A percentile compares a stretch with the other conserved stretches of the same genome.
These are phyloP conservation scores for Xanthia togata DNA, from an alignment of 2,888 invertebrate genomes.

Conservation along the genomic window DNA sequence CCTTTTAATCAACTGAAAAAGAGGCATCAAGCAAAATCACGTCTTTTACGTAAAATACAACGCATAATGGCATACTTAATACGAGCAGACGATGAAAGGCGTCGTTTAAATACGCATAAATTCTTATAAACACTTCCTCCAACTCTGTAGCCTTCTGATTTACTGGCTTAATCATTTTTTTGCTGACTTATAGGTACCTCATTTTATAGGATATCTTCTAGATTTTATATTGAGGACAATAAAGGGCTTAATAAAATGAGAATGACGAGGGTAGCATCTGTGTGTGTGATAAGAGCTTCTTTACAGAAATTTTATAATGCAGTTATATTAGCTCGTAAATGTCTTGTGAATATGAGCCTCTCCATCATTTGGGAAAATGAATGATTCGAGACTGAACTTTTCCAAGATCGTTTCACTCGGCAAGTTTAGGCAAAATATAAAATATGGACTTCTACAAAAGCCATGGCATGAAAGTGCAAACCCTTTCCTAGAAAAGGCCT, in stretches of 20 bases:
- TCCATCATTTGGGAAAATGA: constrained; percentile 22
- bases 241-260: constrained; percentile 84
- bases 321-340: constrained; percentile 54
- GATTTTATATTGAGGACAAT: constrained; percentile 87
- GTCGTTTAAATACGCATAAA: constrained; percentile 72
- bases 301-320: constrained; percentile 58
- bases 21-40: constrained; percentile 29
- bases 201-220: constrained; percentile 83
- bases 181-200: constrained; percentile 58
- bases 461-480: not conserved
- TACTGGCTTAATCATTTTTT: constrained; percentile 77
- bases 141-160: constrained; percentile 64
- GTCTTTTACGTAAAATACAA: constrained; percentile 48
- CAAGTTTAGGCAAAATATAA: not conserved
- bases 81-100: constrained; percentile 47
- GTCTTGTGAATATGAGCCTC: constrained; percentile 30
- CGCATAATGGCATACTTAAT: constrained; percentile 61
- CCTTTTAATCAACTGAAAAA: constrained; percentile 1
- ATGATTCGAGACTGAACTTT: constrained; percentile 1
- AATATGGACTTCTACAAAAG: not conserved
- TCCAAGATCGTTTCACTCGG: not conserved
- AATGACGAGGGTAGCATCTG: constrained; percentile 74
- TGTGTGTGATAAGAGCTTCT: constrained; percentile 50
- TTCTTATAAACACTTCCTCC: constrained; percentile 70
- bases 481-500: too few relatives aligned